Base-by-base conservation (phyloP, 2,797 vertebrate genomes). In the Urophycis tenuis region DNA sequence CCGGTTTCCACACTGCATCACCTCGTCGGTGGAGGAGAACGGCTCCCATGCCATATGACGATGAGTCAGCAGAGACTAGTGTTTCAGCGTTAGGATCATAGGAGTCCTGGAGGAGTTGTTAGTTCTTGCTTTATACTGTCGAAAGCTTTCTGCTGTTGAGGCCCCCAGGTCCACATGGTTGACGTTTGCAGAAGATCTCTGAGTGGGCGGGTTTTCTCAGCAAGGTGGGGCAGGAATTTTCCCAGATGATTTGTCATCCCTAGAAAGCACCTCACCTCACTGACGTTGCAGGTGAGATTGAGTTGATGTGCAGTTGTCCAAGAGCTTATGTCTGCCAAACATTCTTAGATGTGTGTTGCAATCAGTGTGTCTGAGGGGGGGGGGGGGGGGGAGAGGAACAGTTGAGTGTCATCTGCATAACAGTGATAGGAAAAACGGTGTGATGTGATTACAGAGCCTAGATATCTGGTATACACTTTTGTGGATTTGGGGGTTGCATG, bases 61-160 rank as follows among this genome's bases (percentile, higher is more conserved):
- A 81, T 0, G 75, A 5, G 22, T 85, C 74, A 0, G 77, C 77
- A 0, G 77, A 85, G 17, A 85, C 72, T 0, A 69, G 41, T 0
- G 64, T 81, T 6, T 80, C 74, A 4, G 49, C 11, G 35, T 60
- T 83, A 0, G 83, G 60, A 2, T 85, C 45, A 19, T 85, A 84
- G 72, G 0, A 84, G 32, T 0, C 83, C 78, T 34, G 75, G 80
- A 0, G 78, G 79, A 3, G 45, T 7, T 22, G 45, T 53, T 19
- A 53, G 19, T 53, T 53, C 19, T 22, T 53, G 17, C 12, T 41
- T 41, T 12, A 41, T 41, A 0, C 39, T 15, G 17, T 15, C 39
- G 17, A 2, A 41, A 14, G 39, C 39, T 12, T 17, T 3, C 53
- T 29, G 64, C 64, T 67, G 64, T 5, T 22, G 64, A 2, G 29